Evolutionary conservation across 2,113 vertebrate species (phyloP).

Genomic region (Nesogale talazaci): DNA sequence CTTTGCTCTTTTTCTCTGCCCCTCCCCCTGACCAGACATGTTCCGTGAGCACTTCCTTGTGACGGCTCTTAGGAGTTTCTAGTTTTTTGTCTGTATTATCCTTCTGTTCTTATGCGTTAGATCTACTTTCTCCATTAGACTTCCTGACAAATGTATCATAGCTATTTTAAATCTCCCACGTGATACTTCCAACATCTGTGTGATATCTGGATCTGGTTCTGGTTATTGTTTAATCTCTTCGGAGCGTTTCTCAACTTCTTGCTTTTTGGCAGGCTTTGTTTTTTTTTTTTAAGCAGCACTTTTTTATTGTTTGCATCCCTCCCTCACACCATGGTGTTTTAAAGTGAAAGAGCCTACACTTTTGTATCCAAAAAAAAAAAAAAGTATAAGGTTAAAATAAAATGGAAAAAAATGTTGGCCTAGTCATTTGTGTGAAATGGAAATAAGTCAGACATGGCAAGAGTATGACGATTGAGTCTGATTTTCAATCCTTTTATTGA

Average conservation of each 20-base stretch:
- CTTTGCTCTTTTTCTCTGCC: no score
- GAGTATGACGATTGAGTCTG: conserved; percentile 62
- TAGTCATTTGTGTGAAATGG: conserved; percentile 66
- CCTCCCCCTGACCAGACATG: no score
- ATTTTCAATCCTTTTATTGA: conserved; percentile 79
- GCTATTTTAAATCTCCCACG: neutral
- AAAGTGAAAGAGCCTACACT: conserved; percentile 57
- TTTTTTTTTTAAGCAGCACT: conserved; percentile 67
- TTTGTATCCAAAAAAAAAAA: conserved; percentile 85
- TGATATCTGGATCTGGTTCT: neutral
- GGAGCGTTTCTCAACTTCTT: neutral
- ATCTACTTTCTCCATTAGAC: neutral
- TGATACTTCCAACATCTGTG: neutral
- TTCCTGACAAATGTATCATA: neutral
- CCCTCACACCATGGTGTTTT: conserved; percentile 69
- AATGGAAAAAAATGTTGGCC: neutral
- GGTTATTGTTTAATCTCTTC: neutral
- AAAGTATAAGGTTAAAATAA: conserved; percentile 78
- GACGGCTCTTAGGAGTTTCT: neutral
- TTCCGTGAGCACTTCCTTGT: neutral
- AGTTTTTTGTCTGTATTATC: neutral
- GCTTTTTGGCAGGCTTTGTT: neutral
- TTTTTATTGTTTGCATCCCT: conserved; percentile 68
- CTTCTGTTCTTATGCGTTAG: neutral
- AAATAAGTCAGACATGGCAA: neutral